Conservation (phyloP, 2,797 vertebrate genomes). For the Coreius guichenoti region DNA sequence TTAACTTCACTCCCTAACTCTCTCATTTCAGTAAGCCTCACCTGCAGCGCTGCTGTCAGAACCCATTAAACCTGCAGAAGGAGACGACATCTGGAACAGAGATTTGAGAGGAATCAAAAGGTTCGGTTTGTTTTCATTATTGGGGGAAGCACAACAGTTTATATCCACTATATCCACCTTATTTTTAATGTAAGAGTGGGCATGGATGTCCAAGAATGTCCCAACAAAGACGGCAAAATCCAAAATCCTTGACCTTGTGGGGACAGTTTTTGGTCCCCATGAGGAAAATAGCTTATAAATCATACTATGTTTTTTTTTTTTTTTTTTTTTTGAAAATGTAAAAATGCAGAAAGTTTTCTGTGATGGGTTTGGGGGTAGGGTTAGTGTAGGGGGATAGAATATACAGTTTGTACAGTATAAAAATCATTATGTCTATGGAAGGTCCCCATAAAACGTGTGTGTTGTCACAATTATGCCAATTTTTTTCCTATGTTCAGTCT, state of each 20-base stretch:
- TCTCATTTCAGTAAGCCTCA: conserved; percentile 73
- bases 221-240: too few relatives aligned
- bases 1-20: conserved; percentile 77
- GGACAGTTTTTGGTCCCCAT: too few relatives aligned
- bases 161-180: neutral
- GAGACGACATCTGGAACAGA: conserved; percentile 61
- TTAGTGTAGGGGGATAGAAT: too few relatives aligned
- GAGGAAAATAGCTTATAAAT: too few relatives aligned
- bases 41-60: conserved; percentile 75
- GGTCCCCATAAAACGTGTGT: neutral
- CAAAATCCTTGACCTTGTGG: too few relatives aligned
- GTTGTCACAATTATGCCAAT: neutral
- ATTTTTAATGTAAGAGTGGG: neutral
- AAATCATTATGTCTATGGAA: too few relatives aligned
- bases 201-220: too few relatives aligned
- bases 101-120: conserved; percentile 25
- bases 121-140: neutral
- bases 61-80: conserved; percentile 66
- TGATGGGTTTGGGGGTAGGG: too few relatives aligned
- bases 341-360: too few relatives aligned
- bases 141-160: neutral
- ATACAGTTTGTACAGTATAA: too few relatives aligned
- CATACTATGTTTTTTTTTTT: too few relatives aligned
- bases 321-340: too few relatives aligned
- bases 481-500: neutral